phyloP scores from a whole-genome alignment of 2,797 vertebrate species.

The Hydrocynus forskahlii region DNA sequence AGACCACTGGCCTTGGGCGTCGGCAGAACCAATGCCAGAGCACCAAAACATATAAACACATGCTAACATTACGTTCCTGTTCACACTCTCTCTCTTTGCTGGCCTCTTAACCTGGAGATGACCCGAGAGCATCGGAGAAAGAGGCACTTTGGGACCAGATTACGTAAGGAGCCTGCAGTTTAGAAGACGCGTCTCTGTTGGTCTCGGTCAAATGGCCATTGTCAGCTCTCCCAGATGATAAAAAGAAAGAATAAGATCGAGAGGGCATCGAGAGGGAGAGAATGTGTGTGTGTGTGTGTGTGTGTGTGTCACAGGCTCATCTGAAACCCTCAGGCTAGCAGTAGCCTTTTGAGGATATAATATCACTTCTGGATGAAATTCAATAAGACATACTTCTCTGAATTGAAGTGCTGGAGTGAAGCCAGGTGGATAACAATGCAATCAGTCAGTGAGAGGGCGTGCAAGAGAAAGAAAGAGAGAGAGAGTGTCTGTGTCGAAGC shows the following conservation, averaged over 20 bases:
- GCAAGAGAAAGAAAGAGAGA: conserved; percentile 40
- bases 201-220: conserved; percentile 72
- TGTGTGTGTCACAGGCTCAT: conserved; percentile 78
- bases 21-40: not conserved
- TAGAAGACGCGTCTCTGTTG: conserved; percentile 65
- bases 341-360: conserved; percentile 85
- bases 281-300: conserved; percentile 26
- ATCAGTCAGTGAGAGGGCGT: conserved; percentile 56
- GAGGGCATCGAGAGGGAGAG: conserved; percentile 43
- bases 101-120: conserved; percentile 59
- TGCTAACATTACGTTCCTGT: not conserved
- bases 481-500: conserved; percentile 58
- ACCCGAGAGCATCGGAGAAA: conserved; percentile 57
- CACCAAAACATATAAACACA: not conserved
- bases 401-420: conserved; percentile 74
- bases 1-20: not conserved
- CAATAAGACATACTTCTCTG: conserved; percentile 82
- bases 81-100: conserved; percentile 24
- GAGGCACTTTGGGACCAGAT: conserved; percentile 57
- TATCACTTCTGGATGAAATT: conserved; percentile 84
- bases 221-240: conserved; percentile 69
- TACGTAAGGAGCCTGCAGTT: conserved; percentile 73
- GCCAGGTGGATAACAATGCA: conserved; percentile 75
- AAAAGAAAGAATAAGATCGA: conserved; percentile 41
- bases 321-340: conserved; percentile 79